A percentile compares a stretch with the other conserved stretches of the same genome.
Conservation (phyloP, 2,797 vertebrate species). For the Buceros bicornis region DNA sequence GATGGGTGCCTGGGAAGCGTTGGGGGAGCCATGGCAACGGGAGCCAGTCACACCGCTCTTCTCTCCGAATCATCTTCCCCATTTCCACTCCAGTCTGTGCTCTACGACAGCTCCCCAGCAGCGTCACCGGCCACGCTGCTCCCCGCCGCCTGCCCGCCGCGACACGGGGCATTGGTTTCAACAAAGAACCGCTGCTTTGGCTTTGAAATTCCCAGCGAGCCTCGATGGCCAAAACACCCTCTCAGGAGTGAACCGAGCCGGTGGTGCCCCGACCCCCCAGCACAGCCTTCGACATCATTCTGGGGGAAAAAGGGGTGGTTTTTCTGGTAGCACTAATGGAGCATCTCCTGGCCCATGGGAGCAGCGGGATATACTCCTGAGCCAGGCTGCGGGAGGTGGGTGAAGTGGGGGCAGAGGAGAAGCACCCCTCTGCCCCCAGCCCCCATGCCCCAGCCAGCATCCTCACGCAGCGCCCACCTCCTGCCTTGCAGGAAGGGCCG, state of each 20-base stretch:
- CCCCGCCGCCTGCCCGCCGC: accelerated
- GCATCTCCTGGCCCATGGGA: background rate
- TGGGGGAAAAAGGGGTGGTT: background rate
- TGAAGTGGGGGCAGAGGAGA: background rate
- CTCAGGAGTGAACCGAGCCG: accelerated
- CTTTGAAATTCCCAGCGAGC: background rate
- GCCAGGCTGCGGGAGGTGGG: background rate
- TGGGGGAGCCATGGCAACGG: constrained; percentile 77
- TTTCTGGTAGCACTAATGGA: background rate
- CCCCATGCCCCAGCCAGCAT: background rate
- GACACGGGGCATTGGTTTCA: background rate
- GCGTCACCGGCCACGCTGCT: accelerated
- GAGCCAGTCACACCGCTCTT: background rate
- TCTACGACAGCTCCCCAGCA: background rate
- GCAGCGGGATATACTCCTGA: background rate
- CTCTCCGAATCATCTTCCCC: background rate
- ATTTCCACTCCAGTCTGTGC: background rate
- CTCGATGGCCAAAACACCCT: background rate
- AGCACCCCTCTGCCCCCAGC: background rate
- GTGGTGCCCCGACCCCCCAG: accelerated
- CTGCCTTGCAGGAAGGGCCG: background rate
- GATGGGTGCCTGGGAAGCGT: constrained; percentile 62
- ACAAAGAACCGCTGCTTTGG: background rate
- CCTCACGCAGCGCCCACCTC: too few relatives aligned
- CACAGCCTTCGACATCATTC: background rate